Base-by-base conservation (phyloP, 2,888 invertebrate species). In the Cotesia congregata region DNA sequence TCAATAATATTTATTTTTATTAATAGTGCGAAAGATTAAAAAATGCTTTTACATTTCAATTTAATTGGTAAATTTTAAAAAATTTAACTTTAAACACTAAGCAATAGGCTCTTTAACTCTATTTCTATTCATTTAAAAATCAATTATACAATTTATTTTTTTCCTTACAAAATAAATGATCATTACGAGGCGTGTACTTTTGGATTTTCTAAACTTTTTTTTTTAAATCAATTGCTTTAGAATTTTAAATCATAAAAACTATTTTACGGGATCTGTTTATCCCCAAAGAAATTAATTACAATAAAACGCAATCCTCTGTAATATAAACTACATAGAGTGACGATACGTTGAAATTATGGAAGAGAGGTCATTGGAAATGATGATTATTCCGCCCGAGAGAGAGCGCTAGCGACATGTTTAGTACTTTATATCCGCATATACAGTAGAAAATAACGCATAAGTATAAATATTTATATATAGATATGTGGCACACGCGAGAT, bases 321-420 rank as follows among this genome's bases (percentile, higher is more conserved):
- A 30, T 0, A 30, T 30, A 30, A 30, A 30, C 3, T 3, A 30
- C 30, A 3, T 30, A 30, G 30, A 50, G 12, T 6, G 3, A 50
- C 9, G 50, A 50, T 30, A 30, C 15, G 6, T 0, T 62, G 20
- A 62, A 62, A 62, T 62, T 17, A 62, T 62, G 62, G 65, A 30
- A 20, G 1, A 30, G 30, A 12, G 12, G 30, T 65, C 72, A 72
- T 72, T 72, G 39, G 20, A 5, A 61, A 72, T 82, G 83, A 84
- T 85, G 83, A 85, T 85, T 83, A 85, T 84, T 83, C 85, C 82
- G 82, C 80, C 83, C 82, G 81, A 62, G 70, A 68, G 73, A 40
- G 61, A 15, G 38, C 40, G 39, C n/a, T 30, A 39, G 64, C 59
- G 60, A 39, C 60, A 62, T 60, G 30, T 50, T 20, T 65, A 60